Percentiles rank a stretch among this genome's conserved stretches.
Evolutionary conservation across 2,113 vertebrate species (phyloP).

Genomic region (Herpetotheres cachinnans): DNA sequence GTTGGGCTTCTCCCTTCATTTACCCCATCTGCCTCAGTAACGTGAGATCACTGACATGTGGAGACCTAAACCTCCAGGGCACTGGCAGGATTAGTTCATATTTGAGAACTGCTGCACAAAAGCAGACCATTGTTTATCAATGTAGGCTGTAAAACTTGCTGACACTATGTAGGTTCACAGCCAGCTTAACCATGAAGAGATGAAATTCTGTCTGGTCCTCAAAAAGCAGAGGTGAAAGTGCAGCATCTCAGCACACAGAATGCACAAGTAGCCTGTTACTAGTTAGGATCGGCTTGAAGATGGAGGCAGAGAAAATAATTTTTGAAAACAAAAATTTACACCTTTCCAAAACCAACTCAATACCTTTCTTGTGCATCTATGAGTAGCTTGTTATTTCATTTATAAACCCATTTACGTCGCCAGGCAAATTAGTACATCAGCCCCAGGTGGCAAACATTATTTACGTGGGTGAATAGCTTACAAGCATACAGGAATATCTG

Average conservation of each 20-base stretch:
- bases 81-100: constrained; percentile 6
- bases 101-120: constrained; percentile 16
- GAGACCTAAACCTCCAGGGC: constrained; percentile 17
- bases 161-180: neutral
- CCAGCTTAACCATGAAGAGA: neutral
- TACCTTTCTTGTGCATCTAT: neutral
- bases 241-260: neutral
- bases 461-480: neutral
- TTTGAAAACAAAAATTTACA: neutral
- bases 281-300: neutral
- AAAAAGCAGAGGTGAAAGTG: constrained; percentile 2
- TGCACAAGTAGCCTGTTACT: neutral
- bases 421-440: neutral
- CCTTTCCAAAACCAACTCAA: neutral
- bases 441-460: neutral
- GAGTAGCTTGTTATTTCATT: neutral
- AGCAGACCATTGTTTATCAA: constrained; percentile 38
- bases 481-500: neutral
- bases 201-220: constrained; percentile 19
- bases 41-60: constrained; percentile 24
- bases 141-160: constrained; percentile 31
- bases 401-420: neutral
- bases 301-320: neutral
- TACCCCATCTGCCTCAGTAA: constrained; percentile 40
- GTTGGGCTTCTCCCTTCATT: constrained; percentile 43